Evolutionary conservation across 2,888 invertebrate genomes (phyloP), one percentile per base, ranked within the genome.

Genomic region (Matsumyia berberina): DNA sequence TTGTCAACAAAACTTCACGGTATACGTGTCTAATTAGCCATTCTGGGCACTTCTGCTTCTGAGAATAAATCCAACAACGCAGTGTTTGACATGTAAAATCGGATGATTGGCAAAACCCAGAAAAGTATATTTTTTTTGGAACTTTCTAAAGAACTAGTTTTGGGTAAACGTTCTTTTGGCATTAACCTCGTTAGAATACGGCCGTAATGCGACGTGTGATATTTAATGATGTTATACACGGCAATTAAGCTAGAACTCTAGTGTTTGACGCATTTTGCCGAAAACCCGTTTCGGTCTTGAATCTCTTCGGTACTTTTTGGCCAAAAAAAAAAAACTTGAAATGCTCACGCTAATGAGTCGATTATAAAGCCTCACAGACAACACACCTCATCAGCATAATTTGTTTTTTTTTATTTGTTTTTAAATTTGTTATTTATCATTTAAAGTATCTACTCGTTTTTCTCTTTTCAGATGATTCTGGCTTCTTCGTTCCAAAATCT

Each of bases 401-500:
- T 31, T 57, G 39, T 37, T 60, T 77, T 31, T 42, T 11, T 42
- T 42, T 5, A 33, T 53, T 31, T 7, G 31, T 24, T 19, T 46
- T 55, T 49, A 17, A 35, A 24, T 55, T 66, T 39, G 33, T 58
- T 51, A 17, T n/a, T 46, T 33, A 5, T 12, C n/a, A 12, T 69
- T 44, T 44, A 19, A 8, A 31, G 7, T 46, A n/a, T n/a, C n/a
- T n/a, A n/a, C n/a, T n/a, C n/a, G n/a, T n/a, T 33, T 60, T 17
- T 57, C 19, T 66, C 44, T 31, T 69, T 79, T 12, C 69, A 89
- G 90, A 89, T 81, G 90, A 89, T 81, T 86, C 88, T 72, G 91
- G 90, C 0, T 89, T 89, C 35, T 90, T 90, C 24, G 86, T 91
- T 55, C 90, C 90, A 1, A 88, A 88, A 35, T 88, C 90, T 9